Percentiles rank a stretch among this genome's conserved stretches.
Conservation (phyloP, 2,113 vertebrate species). For the Uria lomvia region DNA sequence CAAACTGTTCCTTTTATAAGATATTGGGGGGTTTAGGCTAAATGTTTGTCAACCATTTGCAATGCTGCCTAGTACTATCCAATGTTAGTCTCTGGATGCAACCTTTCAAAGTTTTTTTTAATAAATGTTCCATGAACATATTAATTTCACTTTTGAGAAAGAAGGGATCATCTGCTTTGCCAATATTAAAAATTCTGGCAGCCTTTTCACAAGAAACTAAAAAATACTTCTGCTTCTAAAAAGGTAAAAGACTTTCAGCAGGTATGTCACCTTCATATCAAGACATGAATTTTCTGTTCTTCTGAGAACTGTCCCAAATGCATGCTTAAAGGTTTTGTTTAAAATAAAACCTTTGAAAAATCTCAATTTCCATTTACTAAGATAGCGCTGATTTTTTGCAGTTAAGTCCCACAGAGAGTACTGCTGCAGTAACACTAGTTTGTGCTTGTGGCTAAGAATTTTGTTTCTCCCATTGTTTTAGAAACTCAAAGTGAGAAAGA, state of each 20-base stretch:
- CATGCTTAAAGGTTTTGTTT: neutral
- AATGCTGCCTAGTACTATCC: neutral
- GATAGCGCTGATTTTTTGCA: neutral
- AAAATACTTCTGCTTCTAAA: neutral
- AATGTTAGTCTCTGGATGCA: neutral
- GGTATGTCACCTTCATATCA: neutral
- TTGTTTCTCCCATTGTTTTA: neutral
- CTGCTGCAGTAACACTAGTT: neutral
- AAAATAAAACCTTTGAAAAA: neutral
- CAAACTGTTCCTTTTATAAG: neutral
- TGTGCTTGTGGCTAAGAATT: neutral
- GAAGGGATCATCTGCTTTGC: neutral
- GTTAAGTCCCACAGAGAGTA: neutral
- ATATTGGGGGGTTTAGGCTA: neutral
- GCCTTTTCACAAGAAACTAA: neutral
- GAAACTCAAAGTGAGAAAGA: neutral
- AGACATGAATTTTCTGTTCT: neutral
- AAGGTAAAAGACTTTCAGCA: neutral
- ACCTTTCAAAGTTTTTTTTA: neutral
- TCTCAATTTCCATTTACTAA: neutral
- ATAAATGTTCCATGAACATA: neutral
- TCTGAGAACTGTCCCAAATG: neutral
- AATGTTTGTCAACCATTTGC: neutral
- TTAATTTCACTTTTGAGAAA: neutral
- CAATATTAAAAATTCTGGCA: neutral